Percentiles rank a stretch among this genome's conserved stretches.
Conservation (phyloP, 2,113 vertebrate genomes). For the Elachura formosa region DNA sequence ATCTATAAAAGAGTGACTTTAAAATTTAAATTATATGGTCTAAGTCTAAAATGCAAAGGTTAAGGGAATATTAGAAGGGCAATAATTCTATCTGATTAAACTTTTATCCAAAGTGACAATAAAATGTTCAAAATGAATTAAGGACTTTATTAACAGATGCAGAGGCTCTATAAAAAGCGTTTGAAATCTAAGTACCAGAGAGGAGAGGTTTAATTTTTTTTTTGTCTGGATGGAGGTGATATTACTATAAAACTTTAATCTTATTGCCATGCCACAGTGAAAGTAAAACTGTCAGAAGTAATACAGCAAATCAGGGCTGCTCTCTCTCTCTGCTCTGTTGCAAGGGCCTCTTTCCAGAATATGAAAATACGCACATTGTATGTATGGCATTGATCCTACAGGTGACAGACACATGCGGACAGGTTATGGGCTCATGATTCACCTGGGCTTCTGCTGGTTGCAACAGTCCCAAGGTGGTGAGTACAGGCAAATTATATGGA, state of each 20-base stretch:
- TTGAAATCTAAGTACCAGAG: constrained; percentile 38
- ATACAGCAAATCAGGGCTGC: constrained; percentile 38
- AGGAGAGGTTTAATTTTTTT: neutral
- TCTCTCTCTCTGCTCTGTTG: neutral
- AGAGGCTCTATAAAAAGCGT: constrained; percentile 38
- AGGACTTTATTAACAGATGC: constrained; percentile 56
- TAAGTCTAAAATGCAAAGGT: constrained; percentile 63
- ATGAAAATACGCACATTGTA: neutral
- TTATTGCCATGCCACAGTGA: constrained; percentile 26
- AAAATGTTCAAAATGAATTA: constrained; percentile 63
- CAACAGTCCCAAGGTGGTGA: neutral
- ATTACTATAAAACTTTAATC: constrained; percentile 59
- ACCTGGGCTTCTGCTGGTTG: neutral
- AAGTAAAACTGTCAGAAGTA: constrained; percentile 60
- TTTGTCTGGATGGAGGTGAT: constrained; percentile 27
- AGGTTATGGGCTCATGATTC: neutral
- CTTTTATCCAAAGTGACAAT: constrained; percentile 62
- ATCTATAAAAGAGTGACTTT: constrained; percentile 65
- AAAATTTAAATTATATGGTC: constrained; percentile 60
- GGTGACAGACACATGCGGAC: neutral
- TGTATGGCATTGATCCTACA: neutral
- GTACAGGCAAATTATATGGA: neutral
- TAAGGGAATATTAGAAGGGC: constrained; percentile 67
- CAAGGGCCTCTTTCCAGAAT: neutral
- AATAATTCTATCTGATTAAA: constrained; percentile 72